phyloP scores from a whole-genome alignment of 2,113 vertebrate genomes.

The Ochotona curzoniae region DNA sequence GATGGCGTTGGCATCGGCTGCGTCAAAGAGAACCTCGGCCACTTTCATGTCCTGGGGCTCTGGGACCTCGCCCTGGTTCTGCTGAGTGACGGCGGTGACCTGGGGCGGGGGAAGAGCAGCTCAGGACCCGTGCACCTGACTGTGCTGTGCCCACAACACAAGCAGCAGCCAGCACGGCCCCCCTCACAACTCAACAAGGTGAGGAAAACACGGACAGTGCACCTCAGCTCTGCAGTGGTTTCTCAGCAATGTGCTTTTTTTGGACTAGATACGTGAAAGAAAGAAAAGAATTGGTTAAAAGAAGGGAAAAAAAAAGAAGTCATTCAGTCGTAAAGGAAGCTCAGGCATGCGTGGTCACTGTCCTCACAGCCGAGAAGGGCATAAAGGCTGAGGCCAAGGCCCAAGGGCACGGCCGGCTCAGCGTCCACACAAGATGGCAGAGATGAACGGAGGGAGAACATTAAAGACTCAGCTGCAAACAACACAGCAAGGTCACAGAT shows the following conservation, averaged over 20 bases:
- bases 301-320: background rate
- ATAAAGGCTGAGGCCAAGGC: too few species aligned
- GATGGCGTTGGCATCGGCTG: slow-evolving; percentile 97
- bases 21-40: slow-evolving; percentile 97
- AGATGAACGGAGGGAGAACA: background rate
- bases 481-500: too few species aligned
- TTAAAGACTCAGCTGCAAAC: accelerated
- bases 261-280: background rate
- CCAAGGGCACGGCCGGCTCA: too few species aligned
- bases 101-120: slow-evolving; percentile 69
- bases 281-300: background rate
- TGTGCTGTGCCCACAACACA: accelerated
- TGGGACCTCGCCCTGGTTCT: slow-evolving; percentile 94
- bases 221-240: background rate
- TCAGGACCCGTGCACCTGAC: too few species aligned
- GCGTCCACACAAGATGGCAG: background rate
- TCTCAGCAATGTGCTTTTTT: background rate
- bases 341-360: background rate
- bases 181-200: background rate
- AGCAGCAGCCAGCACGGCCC: too few species aligned
- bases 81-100: slow-evolving; percentile 96
- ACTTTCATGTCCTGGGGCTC: slow-evolving; percentile 98
- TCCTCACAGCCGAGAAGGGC: background rate
- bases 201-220: accelerated
- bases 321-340: background rate